A percentile compares a stretch with the other conserved stretches of the same genome.
phyloP scores from a whole-genome alignment of 2,797 vertebrate genomes.

The Scyliorhinus canicula region DNA sequence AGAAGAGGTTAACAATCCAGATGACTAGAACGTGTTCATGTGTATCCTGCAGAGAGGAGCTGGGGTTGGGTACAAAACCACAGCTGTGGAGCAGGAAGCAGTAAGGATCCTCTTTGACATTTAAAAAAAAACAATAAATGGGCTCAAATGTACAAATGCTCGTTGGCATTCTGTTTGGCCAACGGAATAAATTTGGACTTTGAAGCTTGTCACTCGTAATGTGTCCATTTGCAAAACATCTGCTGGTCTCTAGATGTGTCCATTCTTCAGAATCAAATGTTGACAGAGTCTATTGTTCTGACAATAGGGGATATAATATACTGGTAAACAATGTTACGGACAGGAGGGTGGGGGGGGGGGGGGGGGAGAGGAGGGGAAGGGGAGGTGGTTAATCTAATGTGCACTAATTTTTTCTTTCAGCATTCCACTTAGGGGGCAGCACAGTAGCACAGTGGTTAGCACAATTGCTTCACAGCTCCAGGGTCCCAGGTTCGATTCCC shows the following conservation, averaged over 20 bases:
- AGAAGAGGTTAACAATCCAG: background rate
- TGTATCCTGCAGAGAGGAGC: background rate
- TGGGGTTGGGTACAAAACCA: background rate
- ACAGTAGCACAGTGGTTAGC: no score
- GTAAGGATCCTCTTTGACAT: background rate
- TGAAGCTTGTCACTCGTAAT: background rate
- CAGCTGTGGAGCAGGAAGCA: background rate
- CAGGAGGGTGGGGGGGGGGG: no score
- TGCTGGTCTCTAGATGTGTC: background rate
- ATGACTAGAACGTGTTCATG: background rate
- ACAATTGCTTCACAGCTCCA: no score
- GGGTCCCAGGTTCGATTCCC: no score
- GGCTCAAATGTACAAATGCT: background rate
- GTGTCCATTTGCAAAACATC: background rate
- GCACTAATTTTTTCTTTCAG: background rate
- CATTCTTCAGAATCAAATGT: background rate
- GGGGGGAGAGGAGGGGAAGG: no score
- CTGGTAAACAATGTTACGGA: background rate
- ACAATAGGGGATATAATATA: background rate
- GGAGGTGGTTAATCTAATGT: no score
- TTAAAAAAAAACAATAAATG: background rate
- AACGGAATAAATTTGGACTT: background rate
- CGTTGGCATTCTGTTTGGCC: background rate
- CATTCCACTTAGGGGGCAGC: no score
- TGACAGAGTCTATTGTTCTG: background rate